phyloP scores from a whole-genome alignment of 2,888 invertebrate species.

The Chromoteleia sp. region DNA sequence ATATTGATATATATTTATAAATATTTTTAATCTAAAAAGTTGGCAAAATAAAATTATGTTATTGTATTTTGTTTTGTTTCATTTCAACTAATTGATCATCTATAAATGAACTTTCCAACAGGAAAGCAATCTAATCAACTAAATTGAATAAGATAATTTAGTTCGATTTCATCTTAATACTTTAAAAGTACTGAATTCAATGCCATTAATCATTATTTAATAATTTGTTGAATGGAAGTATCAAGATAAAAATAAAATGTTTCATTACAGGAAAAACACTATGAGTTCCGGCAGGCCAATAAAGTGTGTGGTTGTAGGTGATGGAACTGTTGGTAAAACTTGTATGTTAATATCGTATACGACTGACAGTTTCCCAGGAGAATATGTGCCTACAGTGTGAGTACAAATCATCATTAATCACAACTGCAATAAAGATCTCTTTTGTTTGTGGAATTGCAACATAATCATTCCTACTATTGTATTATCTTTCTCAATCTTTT shows the following conservation, averaged over 20 bases:
- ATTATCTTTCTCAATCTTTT: constrained; percentile 13
- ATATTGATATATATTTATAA: no score
- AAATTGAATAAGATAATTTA: no score
- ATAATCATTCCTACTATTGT: background rate
- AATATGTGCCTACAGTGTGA: constrained; percentile 98
- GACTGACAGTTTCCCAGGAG: constrained; percentile 96
- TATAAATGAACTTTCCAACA: no score
- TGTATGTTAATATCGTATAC: constrained; percentile 97
- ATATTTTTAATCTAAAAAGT: no score
- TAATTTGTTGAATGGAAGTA: no score
- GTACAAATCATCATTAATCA: background rate
- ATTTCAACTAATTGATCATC: no score
- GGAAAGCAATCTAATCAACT: no score
- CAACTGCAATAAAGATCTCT: constrained; percentile 7
- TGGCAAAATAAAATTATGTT: no score
- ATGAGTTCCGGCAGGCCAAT: constrained; percentile 97
- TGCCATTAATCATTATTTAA: no score
- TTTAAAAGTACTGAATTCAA: no score
- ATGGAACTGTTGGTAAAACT: constrained; percentile 97
- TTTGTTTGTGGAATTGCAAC: constrained; percentile 1
- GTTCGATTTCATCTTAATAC: no score
- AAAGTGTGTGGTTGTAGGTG: constrained; percentile 96
- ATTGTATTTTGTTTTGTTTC: no score
- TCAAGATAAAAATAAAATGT: background rate
- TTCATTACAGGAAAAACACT: constrained; percentile 58